Percentiles rank a stretch among this genome's conserved stretches.
Conservation (phyloP, 2,888 invertebrate genomes). For the Odontocerum albicorne region DNA sequence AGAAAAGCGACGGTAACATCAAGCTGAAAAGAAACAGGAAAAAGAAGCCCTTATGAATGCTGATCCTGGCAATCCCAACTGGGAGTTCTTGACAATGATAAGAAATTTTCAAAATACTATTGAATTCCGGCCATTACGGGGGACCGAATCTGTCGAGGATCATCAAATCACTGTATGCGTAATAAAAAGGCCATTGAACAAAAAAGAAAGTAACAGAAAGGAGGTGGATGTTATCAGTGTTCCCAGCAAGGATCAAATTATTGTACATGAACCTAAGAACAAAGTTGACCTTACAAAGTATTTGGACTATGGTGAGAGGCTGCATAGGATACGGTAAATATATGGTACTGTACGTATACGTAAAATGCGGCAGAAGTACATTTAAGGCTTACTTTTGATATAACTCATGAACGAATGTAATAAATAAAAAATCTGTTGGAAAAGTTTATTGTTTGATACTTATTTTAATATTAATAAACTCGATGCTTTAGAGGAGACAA, state of each 20-base stretch:
- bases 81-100: conserved; percentile 98
- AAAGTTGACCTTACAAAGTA: conserved; percentile 99
- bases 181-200: conserved; percentile 93
- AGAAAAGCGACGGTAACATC: conserved; percentile 89
- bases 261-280: conserved; percentile 92
- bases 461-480: no score
- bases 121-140: conserved; percentile 85
- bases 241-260: conserved; percentile 90
- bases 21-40: conserved; percentile 91
- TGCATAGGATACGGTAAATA: no score
- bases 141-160: conserved; percentile 85
- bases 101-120: conserved; percentile 84
- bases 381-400: no score
- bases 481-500: no score
- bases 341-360: no score
- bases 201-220: conserved; percentile 82
- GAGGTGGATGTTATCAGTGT: conserved; percentile 98
- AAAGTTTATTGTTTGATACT: no score
- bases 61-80: conserved; percentile 97
- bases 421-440: no score
- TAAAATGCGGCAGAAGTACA: no score
- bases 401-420: no score
- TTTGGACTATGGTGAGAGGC: conserved; percentile 96
- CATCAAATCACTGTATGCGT: conserved; percentile 99
- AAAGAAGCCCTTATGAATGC: conserved; percentile 92